These are phyloP conservation scores for Phyllotreta striolata DNA, from an alignment of 2,888 invertebrate species.

Conservation along the genomic window DNA sequence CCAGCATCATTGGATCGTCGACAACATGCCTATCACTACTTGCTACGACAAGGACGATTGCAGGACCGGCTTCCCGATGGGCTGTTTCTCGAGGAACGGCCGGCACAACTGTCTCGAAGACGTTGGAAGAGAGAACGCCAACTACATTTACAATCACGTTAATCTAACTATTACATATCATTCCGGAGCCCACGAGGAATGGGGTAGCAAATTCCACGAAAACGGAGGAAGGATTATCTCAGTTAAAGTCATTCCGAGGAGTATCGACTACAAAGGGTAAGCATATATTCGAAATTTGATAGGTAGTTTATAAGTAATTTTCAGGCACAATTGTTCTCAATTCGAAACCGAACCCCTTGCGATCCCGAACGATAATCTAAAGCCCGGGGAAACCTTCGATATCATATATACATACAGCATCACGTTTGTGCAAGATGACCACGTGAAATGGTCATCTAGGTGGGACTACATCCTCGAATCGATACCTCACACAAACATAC, in stretches of 20 bases:
- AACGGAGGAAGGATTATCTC: slow-evolving; percentile 89
- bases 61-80: slow-evolving; percentile 95
- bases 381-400: slow-evolving; percentile 63
- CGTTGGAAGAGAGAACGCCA: slow-evolving; percentile 68
- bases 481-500: slow-evolving; percentile 98
- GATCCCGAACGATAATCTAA: slow-evolving; percentile 68
- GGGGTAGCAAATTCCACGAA: slow-evolving; percentile 80
- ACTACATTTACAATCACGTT: slow-evolving; percentile 97
- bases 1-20: slow-evolving; percentile 98
- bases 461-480: slow-evolving; percentile 99
- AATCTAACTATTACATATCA: slow-evolving; percentile 94
- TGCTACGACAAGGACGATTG: slow-evolving; percentile 83
- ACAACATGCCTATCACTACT: slow-evolving; percentile 99
- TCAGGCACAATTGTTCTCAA: slow-evolving; percentile 39
- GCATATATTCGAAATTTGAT: slow-evolving; percentile 18
- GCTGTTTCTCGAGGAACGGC: slow-evolving; percentile 68
- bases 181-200: slow-evolving; percentile 86
- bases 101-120: slow-evolving; percentile 51
- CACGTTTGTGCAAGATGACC: slow-evolving; percentile 78
- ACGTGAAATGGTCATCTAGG: slow-evolving; percentile 96
- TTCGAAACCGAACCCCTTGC: slow-evolving; percentile 69
- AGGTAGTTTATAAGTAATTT: slow-evolving; percentile 17
- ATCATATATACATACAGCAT: slow-evolving; percentile 91
- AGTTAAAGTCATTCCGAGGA: slow-evolving; percentile 68
- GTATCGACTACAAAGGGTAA: slow-evolving; percentile 56